These are phyloP conservation scores for Papilio xuthus DNA, from an alignment of 1,140 invertebrate species.

Conservation along the genomic window DNA sequence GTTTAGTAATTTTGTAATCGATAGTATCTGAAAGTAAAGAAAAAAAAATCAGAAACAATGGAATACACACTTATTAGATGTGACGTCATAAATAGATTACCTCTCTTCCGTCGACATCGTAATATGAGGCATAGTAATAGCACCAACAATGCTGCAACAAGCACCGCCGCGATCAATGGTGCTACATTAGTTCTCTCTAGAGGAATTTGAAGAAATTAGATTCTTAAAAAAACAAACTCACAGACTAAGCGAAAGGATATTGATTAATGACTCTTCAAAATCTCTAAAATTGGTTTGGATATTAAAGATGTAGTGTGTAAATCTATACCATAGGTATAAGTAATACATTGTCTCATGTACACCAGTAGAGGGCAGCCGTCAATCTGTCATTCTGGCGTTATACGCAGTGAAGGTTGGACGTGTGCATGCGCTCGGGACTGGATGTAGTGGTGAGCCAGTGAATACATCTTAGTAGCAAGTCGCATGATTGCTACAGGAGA, in stretches of 20 bases:
- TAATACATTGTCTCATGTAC: too few species aligned
- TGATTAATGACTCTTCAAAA: neutral
- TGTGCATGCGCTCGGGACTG: too few species aligned
- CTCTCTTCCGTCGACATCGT: constrained; percentile 67
- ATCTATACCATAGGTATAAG: too few species aligned
- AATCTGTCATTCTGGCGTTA: too few species aligned
- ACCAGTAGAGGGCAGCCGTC: too few species aligned
- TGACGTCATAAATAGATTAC: constrained; percentile 47
- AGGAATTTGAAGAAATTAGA: constrained; percentile 5
- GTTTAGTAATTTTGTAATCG: constrained; percentile 75
- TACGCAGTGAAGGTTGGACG: too few species aligned
- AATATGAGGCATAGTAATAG: constrained; percentile 72
- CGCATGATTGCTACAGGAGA: too few species aligned
- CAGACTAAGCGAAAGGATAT: neutral
- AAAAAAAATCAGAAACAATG: constrained; percentile 11
- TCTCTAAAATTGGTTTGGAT: too few species aligned
- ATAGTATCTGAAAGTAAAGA: constrained; percentile 68
- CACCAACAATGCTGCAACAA: constrained; percentile 70
- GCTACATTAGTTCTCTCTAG: constrained; percentile 78
- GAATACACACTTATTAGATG: neutral
- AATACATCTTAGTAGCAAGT: too few species aligned
- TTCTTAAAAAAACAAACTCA: neutral
- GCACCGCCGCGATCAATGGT: constrained; percentile 73
- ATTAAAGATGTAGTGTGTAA: too few species aligned
- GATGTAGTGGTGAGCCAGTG: too few species aligned